phyloP scores from a whole-genome alignment of 2,888 invertebrate species.

The Phlogophora meticulosa region DNA sequence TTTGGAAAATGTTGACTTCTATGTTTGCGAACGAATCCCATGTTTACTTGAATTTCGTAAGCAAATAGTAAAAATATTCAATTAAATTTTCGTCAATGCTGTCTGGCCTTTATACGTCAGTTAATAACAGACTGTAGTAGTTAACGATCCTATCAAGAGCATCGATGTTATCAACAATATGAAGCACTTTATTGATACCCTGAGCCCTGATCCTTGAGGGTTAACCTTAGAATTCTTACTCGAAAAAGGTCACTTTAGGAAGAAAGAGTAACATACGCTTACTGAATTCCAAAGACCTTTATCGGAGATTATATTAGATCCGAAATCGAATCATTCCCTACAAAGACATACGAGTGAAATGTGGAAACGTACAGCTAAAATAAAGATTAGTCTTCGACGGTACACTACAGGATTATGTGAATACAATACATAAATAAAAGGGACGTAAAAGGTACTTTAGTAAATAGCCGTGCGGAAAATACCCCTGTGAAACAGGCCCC shows the following conservation, averaged over 20 bases:
- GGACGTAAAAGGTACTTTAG: conserved; percentile 64
- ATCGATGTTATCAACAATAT: conserved; percentile 46
- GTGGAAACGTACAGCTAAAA: conserved; percentile 53
- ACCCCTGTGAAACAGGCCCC: conserved; percentile 65
- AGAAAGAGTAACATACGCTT: conserved; percentile 63
- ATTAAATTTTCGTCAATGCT: conserved; percentile 39
- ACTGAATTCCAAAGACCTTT: conserved; percentile 65
- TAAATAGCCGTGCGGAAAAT: conserved; percentile 70
- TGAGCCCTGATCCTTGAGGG: conserved; percentile 33
- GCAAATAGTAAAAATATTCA: conserved; percentile 33
- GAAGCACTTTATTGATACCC: conserved; percentile 41
- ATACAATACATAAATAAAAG: conserved; percentile 68
- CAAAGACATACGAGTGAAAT: conserved; percentile 58
- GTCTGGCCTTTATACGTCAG: conserved; percentile 45
- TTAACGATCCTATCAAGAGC: conserved; percentile 47
- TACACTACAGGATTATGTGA: conserved; percentile 56
- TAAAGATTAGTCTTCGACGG: conserved; percentile 55
- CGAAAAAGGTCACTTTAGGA: conserved; percentile 58
- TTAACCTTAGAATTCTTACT: conserved; percentile 41
- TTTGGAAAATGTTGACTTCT: conserved; percentile 43
- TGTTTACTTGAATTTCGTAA: conserved; percentile 32
- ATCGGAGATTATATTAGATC: conserved; percentile 66
- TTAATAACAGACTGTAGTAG: conserved; percentile 46
- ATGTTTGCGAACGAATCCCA: conserved; percentile 30
- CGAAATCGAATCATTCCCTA: conserved; percentile 67